Base-by-base conservation (phyloP, 2,888 invertebrate species). In the Nephrocerus scutellatus region DNA sequence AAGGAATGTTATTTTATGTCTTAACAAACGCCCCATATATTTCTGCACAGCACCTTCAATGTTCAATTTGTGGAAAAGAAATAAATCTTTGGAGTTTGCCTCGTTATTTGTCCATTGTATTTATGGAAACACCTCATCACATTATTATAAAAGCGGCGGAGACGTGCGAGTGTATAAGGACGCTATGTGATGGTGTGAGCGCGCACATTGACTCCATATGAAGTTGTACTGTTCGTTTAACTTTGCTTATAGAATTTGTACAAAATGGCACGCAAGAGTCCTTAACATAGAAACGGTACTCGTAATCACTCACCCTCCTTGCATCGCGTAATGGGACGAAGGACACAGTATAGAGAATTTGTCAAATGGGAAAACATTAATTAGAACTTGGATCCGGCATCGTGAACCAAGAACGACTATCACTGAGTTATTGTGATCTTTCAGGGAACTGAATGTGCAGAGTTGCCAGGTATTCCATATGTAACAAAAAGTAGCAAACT, bases 361-460 rank as follows among this genome's bases (percentile, higher is more conserved):
- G 49, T 52, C 52, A 52, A 52, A 52, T 52, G 51, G 50, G 49
- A 51, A 52, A 52, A 52, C 52, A 52, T 52, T 52, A 52, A 52
- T 51, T 52, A 52, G 50, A 52, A 52, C 36, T 51, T 49, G 50
- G 52, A 48, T 51, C 50, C n/a, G n/a, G n/a, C n/a, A n/a, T n/a
- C n/a, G n/a, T 50, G 51, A 51, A 51, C 49, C 49, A 44, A 48
- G 18, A 21, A 26, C 40, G 45, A 39, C 34, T 49, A 44, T 47
- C 48, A 50, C 51, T 51, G 48, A 49, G 47, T 52, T 51, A 52
- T 52, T 50, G 50, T 51, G 46, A 42, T 46, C 41, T 44, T 19
- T 43, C 46, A 46, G 46, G 46, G n/a, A n/a, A n/a, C n/a, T n/a
- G n/a, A n/a, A n/a, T n/a, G n/a, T n/a, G n/a, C n/a, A n/a, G n/a